Conservation (phyloP, 1,140 invertebrate genomes). For the Hirudo medicinalis region DNA sequence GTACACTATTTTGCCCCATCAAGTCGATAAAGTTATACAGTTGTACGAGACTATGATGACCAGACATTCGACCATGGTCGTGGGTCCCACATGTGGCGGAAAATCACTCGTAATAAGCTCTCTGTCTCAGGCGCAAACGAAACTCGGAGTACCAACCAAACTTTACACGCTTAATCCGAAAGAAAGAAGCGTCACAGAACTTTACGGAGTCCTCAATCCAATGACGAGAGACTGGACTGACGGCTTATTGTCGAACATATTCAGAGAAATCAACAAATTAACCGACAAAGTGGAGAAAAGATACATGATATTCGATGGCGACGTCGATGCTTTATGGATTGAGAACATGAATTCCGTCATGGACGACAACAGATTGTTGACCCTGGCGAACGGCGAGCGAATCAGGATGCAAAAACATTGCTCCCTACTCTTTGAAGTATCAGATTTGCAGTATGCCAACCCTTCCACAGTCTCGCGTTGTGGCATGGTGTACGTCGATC, state of each 20-base stretch:
- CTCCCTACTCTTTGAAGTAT: conserved; percentile 73
- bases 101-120: conserved; percentile 73
- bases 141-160: conserved; percentile 60
- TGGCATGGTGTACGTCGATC: conserved; percentile 52
- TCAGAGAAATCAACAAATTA: conserved; percentile 71
- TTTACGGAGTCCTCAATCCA: conserved; percentile 76
- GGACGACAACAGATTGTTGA: conserved; percentile 80
- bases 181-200: conserved; percentile 70
- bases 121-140: conserved; percentile 60
- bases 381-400: conserved; percentile 74
- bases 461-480: conserved; percentile 43
- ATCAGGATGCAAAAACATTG: conserved; percentile 68
- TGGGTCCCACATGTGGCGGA: conserved; percentile 79
- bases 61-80: conserved; percentile 73
- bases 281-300: conserved; percentile 54
- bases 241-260: conserved; percentile 74
- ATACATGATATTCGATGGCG: conserved; percentile 80
- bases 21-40: conserved; percentile 77
- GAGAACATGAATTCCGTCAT: conserved; percentile 93
- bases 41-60: conserved; percentile 86
- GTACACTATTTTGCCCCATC: conserved; percentile 59
- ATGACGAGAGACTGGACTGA: conserved; percentile 78
- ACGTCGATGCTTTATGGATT: conserved; percentile 82
- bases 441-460: conserved; percentile 58
- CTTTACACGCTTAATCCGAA: conserved; percentile 59